A percentile compares a stretch with the other conserved stretches of the same genome.
Conservation (phyloP, 2,888 invertebrate genomes). For the Schizotus pectinicornis region DNA sequence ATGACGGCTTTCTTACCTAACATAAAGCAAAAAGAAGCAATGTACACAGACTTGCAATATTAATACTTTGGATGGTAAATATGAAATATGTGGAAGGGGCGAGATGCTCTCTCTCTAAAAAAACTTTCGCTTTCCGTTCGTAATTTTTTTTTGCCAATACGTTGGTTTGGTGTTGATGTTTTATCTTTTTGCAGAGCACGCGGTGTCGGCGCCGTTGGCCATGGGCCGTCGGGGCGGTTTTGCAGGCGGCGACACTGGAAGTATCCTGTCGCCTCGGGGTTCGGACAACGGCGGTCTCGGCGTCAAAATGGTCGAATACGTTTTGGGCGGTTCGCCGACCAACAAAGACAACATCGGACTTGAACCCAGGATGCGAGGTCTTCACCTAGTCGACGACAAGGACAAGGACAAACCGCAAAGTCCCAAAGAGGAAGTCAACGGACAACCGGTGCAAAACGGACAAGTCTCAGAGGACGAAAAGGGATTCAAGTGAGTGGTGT, state of each 20-base stretch:
- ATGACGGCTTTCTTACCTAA: too few species aligned
- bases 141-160: too few species aligned
- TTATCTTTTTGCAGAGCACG: slow-evolving; percentile 65
- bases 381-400: slow-evolving; percentile 65
- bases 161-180: too few species aligned
- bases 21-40: too few species aligned
- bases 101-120: too few species aligned
- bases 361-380: slow-evolving; percentile 69
- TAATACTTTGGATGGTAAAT: too few species aligned
- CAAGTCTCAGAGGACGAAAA: slow-evolving; percentile 72
- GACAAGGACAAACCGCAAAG: slow-evolving; percentile 65
- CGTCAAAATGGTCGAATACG: slow-evolving; percentile 98
- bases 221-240: slow-evolving; percentile 76
- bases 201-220: slow-evolving; percentile 73
- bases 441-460: slow-evolving; percentile 61
- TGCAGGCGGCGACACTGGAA: slow-evolving; percentile 63
- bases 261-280: slow-evolving; percentile 74
- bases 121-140: too few species aligned
- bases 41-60: too few species aligned
- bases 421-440: slow-evolving; percentile 62
- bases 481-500: slow-evolving; percentile 81
- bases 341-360: slow-evolving; percentile 68
- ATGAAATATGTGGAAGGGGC: too few species aligned
- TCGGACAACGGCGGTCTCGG: slow-evolving; percentile 90
- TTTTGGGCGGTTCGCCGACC: slow-evolving; percentile 90